These are phyloP conservation scores for Harpagifer antarcticus DNA, from an alignment of 2,797 vertebrate species.

Conservation along the genomic window DNA sequence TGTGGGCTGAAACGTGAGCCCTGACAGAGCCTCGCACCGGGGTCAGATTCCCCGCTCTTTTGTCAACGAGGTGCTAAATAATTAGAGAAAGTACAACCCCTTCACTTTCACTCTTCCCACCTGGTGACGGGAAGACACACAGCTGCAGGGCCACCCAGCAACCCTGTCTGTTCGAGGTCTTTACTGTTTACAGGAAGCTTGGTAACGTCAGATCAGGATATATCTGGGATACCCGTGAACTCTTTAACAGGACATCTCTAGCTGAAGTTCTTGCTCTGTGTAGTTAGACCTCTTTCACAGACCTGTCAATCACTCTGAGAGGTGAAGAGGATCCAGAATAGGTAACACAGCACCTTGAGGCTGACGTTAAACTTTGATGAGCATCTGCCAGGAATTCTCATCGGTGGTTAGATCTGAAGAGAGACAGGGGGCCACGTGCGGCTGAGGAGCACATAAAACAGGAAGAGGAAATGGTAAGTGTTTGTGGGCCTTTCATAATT, in stretches of 20 bases:
- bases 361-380: constrained; percentile 86
- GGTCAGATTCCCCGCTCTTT: constrained; percentile 81
- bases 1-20: constrained; percentile 77
- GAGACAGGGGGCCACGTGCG: constrained; percentile 25
- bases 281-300: constrained; percentile 10
- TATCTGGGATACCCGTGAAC: not conserved
- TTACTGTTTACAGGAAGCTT: not conserved
- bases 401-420: constrained; percentile 57
- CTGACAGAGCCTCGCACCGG: constrained; percentile 48
- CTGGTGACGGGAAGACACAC: constrained; percentile 37
- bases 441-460: constrained; percentile 53
- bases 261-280: not conserved
- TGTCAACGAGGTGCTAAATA: constrained; percentile 83
- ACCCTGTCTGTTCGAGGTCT: not conserved
- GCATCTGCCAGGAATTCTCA: constrained; percentile 76
- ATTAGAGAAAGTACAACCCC: constrained; percentile 78
- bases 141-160: constrained; percentile 11
- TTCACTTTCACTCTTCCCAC: constrained; percentile 69
- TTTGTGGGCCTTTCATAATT: not conserved
- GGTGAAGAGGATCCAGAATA: constrained; percentile 79
- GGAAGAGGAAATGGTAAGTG: constrained; percentile 74
- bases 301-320: constrained; percentile 52
- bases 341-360: constrained; percentile 85
- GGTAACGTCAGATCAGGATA: not conserved
- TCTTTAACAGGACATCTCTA: not conserved